These are phyloP conservation scores for Megaustenia siamemsis DNA, from an alignment of 2,888 invertebrate species.

Conservation along the genomic window DNA sequence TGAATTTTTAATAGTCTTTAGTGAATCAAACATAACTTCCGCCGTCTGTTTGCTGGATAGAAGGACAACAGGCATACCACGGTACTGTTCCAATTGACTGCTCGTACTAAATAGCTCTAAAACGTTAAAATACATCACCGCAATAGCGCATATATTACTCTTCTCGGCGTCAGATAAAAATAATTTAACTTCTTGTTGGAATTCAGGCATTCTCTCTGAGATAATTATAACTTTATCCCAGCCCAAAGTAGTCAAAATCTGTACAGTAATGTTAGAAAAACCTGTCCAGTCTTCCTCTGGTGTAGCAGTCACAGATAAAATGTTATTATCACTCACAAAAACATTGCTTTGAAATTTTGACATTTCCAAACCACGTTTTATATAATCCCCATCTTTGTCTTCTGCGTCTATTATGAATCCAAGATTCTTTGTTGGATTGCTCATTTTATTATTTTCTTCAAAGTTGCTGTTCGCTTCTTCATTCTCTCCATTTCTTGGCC, in stretches of 20 bases:
- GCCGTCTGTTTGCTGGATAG: constrained; percentile 15
- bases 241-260: background rate
- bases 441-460: background rate
- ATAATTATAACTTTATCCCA: constrained; percentile 35
- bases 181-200: background rate
- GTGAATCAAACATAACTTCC: constrained; percentile 9
- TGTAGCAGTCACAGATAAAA: background rate
- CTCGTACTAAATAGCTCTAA: background rate
- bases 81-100: background rate
- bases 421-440: constrained; percentile 30
- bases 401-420: constrained; percentile 8
- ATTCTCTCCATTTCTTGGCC: background rate
- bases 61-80: constrained; percentile 16
- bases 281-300: background rate
- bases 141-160: background rate
- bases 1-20: background rate
- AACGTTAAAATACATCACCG: background rate
- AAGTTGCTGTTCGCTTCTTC: background rate
- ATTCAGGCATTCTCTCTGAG: background rate
- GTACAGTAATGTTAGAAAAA: background rate
- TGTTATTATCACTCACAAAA: background rate
- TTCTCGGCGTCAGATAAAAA: background rate
- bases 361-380: background rate
- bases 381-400: background rate
- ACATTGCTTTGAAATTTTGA: background rate